Evolutionary conservation across 1,140 invertebrate species (phyloP), one percentile per base, ranked within the genome.

Genomic region (Popillia japonica): DNA sequence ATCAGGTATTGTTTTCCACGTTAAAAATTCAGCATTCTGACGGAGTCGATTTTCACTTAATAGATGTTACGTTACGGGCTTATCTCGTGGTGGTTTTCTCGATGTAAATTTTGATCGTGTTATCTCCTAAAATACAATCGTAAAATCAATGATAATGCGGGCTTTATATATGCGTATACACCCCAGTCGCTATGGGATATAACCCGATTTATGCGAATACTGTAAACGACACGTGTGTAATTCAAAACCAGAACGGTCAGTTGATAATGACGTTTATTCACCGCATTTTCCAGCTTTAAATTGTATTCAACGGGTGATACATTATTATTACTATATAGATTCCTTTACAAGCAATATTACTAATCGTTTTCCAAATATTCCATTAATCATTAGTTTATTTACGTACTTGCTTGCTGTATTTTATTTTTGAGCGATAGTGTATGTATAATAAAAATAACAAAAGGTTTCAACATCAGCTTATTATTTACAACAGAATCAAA

Each of bases 401-500:
- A 34, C 4, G 4, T n/a, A n/a, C n/a, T n/a, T n/a, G n/a, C n/a
- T 34, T 34, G 27, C 4, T 34, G 1, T 34, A 1, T 4, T 34
- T 2, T 4, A 34, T 34, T 34, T 34, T 34, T 34, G 27, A 34
- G 27, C 27, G 27, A n/a, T 34, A 34, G 27, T 34, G 27, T 34
- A 34, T 34, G 27, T 34, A 4, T n/a, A n/a, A n/a, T n/a, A n/a
- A n/a, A n/a, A n/a, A n/a, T n/a, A 34, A 34, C 27, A 34, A 34
- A 34, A 34, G 27, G 2, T 34, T 34, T 2, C 1, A 34, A 48
- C 61, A 20, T 4, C 22, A 68, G 20, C 61, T 68, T 68, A 68
- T 68, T 68, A 68, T 68, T 68, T 68, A 68, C 22, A 68, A 27
- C 20, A 22, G 22, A 68, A 23, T 22, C 20, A 68, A 68, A 22